Percentiles rank a stretch among this genome's conserved stretches.
Evolutionary conservation across 1,140 invertebrate genomes (phyloP).

Genomic region (Yoshiicerus persimilis): DNA sequence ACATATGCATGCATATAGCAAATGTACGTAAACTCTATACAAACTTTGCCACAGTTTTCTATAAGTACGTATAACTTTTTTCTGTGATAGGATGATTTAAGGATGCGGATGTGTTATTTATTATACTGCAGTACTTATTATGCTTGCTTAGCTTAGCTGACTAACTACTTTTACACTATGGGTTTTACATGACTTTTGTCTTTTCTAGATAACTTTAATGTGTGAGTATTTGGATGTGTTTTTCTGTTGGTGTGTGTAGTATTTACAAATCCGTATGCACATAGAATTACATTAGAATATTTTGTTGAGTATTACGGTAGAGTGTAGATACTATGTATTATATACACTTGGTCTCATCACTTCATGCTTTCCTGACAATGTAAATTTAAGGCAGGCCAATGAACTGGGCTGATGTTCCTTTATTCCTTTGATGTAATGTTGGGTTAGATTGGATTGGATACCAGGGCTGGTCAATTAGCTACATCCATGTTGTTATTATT

Average conservation of each 20-base stretch:
- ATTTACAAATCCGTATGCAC: not conserved
- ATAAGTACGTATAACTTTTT: not conserved
- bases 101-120: not conserved
- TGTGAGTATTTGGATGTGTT: not conserved
- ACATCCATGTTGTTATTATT: slow-evolving; percentile 10
- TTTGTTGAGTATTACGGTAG: not conserved
- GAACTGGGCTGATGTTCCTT: not conserved
- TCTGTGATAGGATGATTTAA: not conserved
- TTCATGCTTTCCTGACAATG: not conserved
- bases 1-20: too few relatives aligned
- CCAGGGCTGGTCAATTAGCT: not conserved
- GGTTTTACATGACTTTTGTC: not conserved
- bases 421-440: not conserved
- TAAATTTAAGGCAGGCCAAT: not conserved
- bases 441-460: not conserved
- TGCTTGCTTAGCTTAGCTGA: not conserved
- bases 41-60: not conserved
- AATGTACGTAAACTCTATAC: too few relatives aligned
- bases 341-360: not conserved
- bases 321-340: not conserved
- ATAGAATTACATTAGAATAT: not conserved
- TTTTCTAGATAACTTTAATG: not conserved
- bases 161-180: not conserved
- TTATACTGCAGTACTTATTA: not conserved
- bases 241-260: not conserved